Base-by-base conservation (phyloP, 2,113 vertebrate species). In the Physeter macrocephalus region DNA sequence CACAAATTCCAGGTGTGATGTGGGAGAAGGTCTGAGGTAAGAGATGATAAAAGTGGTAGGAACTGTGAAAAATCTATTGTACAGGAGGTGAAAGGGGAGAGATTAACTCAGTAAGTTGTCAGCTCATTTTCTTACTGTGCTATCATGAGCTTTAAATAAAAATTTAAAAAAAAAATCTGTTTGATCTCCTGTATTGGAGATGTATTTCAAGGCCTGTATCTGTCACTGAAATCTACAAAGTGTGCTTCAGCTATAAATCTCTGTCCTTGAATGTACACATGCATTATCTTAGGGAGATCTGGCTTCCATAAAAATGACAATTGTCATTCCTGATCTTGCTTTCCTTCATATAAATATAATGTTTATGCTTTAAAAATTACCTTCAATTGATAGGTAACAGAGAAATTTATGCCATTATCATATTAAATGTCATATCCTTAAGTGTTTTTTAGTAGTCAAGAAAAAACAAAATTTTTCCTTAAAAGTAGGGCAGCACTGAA, bases 181-280 rank as follows among this genome's bases (percentile, higher is more conserved):
- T 96, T 97, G 97, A 98, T 98, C 96, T 98, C 92, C 94, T 96
- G 96, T 96, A 74, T 1, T 97, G 88, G 92, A 95, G 78, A 98
- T 97, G 72, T 98, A 97, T 98, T 98, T 98, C 92, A 97, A 87
- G 75, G 93, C 75, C 96, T 88, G 78, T 97, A 96, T 97, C 96
- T 98, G 95, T 94, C 85, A 94, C 94, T 97, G 86, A 96, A 97
- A 92, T 97, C 94, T 97, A 97, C 85, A 86, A 98, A 97, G 78
- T 90, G 95, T 87, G 94, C 97, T 97, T 97, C 97, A 97, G 96
- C 92, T 98, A 96, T 96, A 98, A 98, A 95, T 97, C 81, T 90
- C 96, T 83, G 64, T 93, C 97, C 98, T 98, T 98, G 97, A 97
- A 97, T 97, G 88, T 97, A 97, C 95, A 66, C 94, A 97, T 95